Base-by-base conservation (phyloP, 2,113 vertebrate genomes). In the Bambusicola thoracicus region DNA sequence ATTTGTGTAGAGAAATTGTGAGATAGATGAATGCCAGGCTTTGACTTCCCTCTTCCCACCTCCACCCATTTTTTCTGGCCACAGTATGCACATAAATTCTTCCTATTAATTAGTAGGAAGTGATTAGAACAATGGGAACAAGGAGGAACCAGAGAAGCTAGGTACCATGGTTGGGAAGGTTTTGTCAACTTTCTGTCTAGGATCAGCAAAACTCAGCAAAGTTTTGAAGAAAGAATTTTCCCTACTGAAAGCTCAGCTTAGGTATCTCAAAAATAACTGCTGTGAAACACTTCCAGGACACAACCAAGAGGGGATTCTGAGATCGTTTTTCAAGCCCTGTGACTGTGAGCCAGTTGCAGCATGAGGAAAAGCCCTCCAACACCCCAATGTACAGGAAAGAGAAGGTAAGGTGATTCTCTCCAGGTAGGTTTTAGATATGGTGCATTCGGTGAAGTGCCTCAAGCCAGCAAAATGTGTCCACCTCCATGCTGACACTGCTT, bases 341-440 rank as follows among this genome's bases (percentile, higher is more conserved):
- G 67, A 55, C 97, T 80, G 98, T 97, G 94, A 92, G 97, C 61
- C 44, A 87, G 63, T 97, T 95, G 27, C 94, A 96, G 92, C 82
- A 98, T 97, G 98, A 97, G 92, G 98, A 97, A 85, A 93, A 98
- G 7, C 15, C 80, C 58, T 95, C 95, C 78, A 89, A 93, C 85
- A 96, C 97, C 6, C 94, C 95, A 85, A 97, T 95, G 93, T 43
- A 97, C 68, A 62, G 43, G 48, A 97, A 96, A 30, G 85, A 96
- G 61, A 98, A 97, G 98, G 99, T 99, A 93, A 95, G 96, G 21
- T 17, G 6, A 79, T 53, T 41, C 7, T 55, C 19, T 62, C 38
- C 49, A 46, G 10, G 21, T 20, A 18, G 6, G 3, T 82, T 69
- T 68, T 51, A 44, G 20, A 18, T 15, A 6, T 1, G 8, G 19